phyloP scores from a whole-genome alignment of 2,888 invertebrate species.

The Acronicta aceris region DNA sequence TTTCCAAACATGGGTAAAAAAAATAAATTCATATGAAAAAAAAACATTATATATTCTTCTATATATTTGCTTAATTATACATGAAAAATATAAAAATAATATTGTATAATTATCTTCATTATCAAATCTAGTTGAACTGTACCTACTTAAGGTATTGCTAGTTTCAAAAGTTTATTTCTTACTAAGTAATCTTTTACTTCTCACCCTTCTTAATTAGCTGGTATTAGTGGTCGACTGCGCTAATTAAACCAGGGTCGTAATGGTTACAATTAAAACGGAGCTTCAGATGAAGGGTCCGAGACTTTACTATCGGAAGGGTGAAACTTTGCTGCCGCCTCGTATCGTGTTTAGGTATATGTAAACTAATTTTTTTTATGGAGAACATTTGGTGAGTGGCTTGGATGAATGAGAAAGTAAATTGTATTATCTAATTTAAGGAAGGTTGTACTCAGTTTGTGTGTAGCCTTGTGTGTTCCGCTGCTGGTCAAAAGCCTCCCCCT shows the following conservation, averaged over 20 bases:
- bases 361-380: conserved; percentile 16
- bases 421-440: not conserved
- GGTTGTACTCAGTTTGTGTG: too few species aligned
- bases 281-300: conserved; percentile 46
- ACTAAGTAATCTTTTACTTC: conserved; percentile 50
- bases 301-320: conserved; percentile 53
- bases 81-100: too few species aligned
- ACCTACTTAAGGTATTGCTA: conserved; percentile 6
- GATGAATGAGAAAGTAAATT: conserved; percentile 3
- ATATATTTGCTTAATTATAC: too few species aligned
- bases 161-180: conserved; percentile 38
- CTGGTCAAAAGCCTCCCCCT: too few species aligned
- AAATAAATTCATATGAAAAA: too few species aligned
- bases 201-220: conserved; percentile 58
- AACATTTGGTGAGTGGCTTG: too few species aligned
- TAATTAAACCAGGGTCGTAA: conserved; percentile 65
- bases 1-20: too few species aligned
- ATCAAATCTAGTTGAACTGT: not conserved
- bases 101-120: too few species aligned
- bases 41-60: too few species aligned
- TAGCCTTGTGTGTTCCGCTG: too few species aligned
- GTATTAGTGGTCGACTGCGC: conserved; percentile 57
- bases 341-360: conserved; percentile 19
- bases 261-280: conserved; percentile 64
- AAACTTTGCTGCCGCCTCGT: conserved; percentile 31